Percentiles rank a stretch among this genome's conserved stretches.
Conservation (phyloP, 2,113 vertebrate genomes). For the Procavia capensis region DNA sequence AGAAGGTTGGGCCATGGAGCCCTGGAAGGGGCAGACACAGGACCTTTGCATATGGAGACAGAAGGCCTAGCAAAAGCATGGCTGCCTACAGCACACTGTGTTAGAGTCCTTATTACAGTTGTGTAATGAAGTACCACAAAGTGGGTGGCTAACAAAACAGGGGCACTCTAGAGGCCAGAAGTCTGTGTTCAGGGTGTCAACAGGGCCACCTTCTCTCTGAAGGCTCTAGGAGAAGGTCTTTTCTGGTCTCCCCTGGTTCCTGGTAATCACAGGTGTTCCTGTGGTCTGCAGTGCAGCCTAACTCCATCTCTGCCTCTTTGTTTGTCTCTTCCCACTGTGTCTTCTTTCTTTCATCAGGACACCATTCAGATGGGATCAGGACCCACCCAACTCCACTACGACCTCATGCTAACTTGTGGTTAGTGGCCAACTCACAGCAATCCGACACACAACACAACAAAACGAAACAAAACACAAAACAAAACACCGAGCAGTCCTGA, state of each 20-base stretch:
- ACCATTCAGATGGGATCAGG: neutral
- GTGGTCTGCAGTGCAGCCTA: neutral
- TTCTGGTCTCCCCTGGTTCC: neutral
- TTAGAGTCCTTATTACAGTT: too few relatives aligned
- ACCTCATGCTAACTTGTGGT: neutral
- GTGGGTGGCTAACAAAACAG: too few relatives aligned
- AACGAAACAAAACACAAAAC: too few relatives aligned
- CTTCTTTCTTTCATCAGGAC: neutral
- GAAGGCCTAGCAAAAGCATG: rapidly evolving
- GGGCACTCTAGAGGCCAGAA: too few relatives aligned
- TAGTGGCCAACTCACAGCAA: neutral
- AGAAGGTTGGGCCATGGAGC: rapidly evolving
- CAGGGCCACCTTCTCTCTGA: too few relatives aligned
- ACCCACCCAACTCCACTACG: neutral
- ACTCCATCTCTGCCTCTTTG: neutral
- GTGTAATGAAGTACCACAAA: too few relatives aligned
- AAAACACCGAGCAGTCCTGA: neutral
- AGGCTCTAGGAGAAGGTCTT: neutral
- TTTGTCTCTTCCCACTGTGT: neutral
- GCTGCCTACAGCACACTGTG: rapidly evolving
- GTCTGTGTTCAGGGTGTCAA: too few relatives aligned
- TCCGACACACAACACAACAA: neutral
- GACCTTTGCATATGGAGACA: neutral
- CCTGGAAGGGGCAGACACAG: neutral
- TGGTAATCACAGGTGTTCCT: neutral